phyloP scores from a whole-genome alignment of 2,888 invertebrate genomes.

The Thereva unica region DNA sequence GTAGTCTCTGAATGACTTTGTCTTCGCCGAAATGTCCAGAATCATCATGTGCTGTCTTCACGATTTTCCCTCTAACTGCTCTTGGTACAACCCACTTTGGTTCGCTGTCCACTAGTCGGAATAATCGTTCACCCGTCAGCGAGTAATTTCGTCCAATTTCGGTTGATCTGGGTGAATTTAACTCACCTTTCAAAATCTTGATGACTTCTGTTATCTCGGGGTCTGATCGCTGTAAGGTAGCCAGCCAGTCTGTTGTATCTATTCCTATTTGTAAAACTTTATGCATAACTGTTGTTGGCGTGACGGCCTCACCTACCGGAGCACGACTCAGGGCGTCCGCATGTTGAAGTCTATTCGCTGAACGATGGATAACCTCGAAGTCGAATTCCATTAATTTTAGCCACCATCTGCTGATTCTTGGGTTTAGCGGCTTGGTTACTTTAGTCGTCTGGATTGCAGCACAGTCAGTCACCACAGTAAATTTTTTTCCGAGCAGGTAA shows the following conservation, averaged over 20 bases:
- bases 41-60: constrained; percentile 5
- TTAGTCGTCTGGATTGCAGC: constrained; percentile 39
- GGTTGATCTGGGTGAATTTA: too few relatives aligned
- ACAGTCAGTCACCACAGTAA: constrained; percentile 38
- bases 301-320: neutral
- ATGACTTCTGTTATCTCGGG: too few relatives aligned
- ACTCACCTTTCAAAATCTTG: too few relatives aligned
- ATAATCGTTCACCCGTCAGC: too few relatives aligned
- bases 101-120: too few relatives aligned
- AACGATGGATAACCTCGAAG: constrained; percentile 37
- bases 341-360: constrained; percentile 4
- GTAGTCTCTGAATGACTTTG: neutral
- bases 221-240: too few relatives aligned
- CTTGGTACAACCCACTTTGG: constrained; percentile 17
- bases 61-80: constrained; percentile 7
- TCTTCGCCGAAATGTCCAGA: constrained; percentile 7
- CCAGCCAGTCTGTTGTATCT: too few relatives aligned
- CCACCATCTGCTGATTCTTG: constrained; percentile 41
- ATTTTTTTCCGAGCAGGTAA: constrained; percentile 37
- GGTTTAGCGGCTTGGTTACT: constrained; percentile 37
- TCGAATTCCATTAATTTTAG: constrained; percentile 40
- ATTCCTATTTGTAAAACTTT: too few relatives aligned
- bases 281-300: neutral
- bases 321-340: neutral
- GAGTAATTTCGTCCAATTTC: too few relatives aligned